Base-by-base conservation (phyloP, 2,797 vertebrate genomes). In the Bovichtus diacanthus region DNA sequence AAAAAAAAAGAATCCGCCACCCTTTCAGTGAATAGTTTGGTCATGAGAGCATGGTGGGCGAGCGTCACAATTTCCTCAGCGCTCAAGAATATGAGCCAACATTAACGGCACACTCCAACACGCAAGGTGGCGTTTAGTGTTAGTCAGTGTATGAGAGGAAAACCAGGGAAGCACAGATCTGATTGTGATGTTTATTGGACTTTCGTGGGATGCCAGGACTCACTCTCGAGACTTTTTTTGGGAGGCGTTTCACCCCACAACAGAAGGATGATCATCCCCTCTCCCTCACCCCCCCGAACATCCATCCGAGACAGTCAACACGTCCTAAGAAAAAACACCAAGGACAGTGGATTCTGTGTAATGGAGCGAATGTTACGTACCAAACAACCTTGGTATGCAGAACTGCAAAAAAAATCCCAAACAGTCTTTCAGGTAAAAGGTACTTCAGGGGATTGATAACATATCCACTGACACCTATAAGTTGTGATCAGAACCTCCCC, bases 31-130 rank as follows among this genome's bases (percentile, higher is more conserved):
- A 90, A 92, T 86, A 78, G 80, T 88, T 90, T 76, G 77, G 83
- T 78, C 86, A 90, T 92, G 93, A 91, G 87, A 83, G 84, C 80
- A 84, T 78, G 65, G 81, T 80, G 79, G 90, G 82, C 84, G 71
- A 85, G 69, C 27, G 63, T 66, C 58, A 29, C 27, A 64, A 25
- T 44, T 53, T 38, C 60, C 23, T 21, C n/a, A 25, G 21, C 25
- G 12, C 5, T 12, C 7, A 25, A 54, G 36, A 58, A 74, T 16
- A 74, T 25, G 29, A 78, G 73, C 68, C 67, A 81, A 76, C 54
- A 65, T 76, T 49, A 64, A 70, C 44, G 29, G 21, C 59, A 83
- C n/a, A n/a, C n/a, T n/a, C n/a, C n/a, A n/a, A n/a, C n/a, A n/a
- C n/a, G n/a, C n/a, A n/a, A n/a, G n/a, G n/a, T n/a, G n/a, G 80